These are phyloP conservation scores for Lasioglossum lativentre DNA, from an alignment of 2,888 invertebrate species.

Conservation along the genomic window DNA sequence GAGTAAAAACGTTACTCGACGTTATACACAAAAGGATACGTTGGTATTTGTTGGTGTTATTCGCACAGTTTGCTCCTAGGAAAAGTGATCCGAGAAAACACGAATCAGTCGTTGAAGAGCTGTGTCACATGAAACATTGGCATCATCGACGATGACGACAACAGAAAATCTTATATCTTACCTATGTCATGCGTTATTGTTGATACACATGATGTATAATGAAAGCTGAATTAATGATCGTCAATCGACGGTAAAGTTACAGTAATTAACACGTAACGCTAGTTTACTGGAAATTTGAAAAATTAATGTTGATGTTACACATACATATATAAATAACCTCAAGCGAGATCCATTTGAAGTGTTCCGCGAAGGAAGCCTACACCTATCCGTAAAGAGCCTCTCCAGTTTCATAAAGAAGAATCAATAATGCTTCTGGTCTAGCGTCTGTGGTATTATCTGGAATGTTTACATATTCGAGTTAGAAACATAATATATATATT, in stretches of 20 bases:
- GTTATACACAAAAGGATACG: slow-evolving; percentile 28
- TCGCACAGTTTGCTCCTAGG: background rate
- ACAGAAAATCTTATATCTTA: slow-evolving; percentile 24
- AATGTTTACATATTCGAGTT: slow-evolving; percentile 55
- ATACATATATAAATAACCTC: slow-evolving; percentile 65
- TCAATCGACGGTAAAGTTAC: slow-evolving; percentile 19
- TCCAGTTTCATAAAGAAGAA: slow-evolving; percentile 38
- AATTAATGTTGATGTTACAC: slow-evolving; percentile 67
- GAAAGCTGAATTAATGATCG: slow-evolving; percentile 39
- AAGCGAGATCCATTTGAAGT: slow-evolving; percentile 22
- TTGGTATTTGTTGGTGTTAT: slow-evolving; percentile 20
- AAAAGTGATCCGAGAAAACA: background rate
- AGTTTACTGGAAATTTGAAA: slow-evolving; percentile 56
- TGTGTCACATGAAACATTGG: slow-evolving; percentile 19
- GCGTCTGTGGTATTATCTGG: slow-evolving; percentile 51
- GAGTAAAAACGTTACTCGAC: slow-evolving; percentile 33
- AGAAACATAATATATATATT: slow-evolving; percentile 43
- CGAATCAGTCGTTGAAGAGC: background rate
- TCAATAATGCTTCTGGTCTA: slow-evolving; percentile 48
- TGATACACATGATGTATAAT: slow-evolving; percentile 54
- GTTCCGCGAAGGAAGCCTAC: slow-evolving; percentile 46
- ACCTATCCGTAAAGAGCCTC: slow-evolving; percentile 33
- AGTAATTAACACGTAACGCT: slow-evolving; percentile 42
- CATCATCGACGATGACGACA: slow-evolving; percentile 26
- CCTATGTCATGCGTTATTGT: slow-evolving; percentile 34